Conservation (phyloP, 2,888 invertebrate species). For the Caenorhabditis parvicauda region DNA sequence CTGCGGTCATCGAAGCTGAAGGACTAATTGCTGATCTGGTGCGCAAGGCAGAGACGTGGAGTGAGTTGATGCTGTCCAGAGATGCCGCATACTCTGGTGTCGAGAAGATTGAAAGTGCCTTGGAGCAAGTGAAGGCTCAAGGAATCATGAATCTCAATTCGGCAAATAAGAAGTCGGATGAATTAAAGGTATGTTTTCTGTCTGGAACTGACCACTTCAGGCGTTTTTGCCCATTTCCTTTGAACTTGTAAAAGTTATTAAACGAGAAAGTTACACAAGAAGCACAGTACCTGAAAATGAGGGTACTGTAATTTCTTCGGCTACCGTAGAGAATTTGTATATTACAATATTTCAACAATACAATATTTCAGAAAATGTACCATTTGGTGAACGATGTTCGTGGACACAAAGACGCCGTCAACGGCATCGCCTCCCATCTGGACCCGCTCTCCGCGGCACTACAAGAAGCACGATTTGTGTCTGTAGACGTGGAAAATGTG, state of each 20-base stretch:
- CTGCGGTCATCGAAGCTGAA: slow-evolving; percentile 20
- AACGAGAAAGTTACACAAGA: too few species aligned
- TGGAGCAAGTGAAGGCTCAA: slow-evolving; percentile 20
- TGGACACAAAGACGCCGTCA: slow-evolving; percentile 15
- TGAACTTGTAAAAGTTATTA: too few species aligned
- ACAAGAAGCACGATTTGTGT: slow-evolving; percentile 50
- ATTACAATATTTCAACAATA: too few species aligned
- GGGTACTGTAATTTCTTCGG: too few species aligned
- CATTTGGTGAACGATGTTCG: slow-evolving; percentile 15
- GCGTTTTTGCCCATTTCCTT: too few species aligned
- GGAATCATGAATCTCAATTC: not conserved
- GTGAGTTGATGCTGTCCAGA: slow-evolving; percentile 37
- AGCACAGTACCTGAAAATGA: too few species aligned
- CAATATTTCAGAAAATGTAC: slow-evolving; percentile 11
- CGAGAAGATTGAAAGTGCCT: slow-evolving; percentile 22
- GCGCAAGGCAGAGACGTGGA: slow-evolving; percentile 31
- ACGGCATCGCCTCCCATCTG: slow-evolving; percentile 19
- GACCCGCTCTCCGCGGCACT: slow-evolving; percentile 37
- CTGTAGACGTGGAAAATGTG: slow-evolving; percentile 47
- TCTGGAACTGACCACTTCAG: too few species aligned
- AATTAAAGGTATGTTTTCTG: too few species aligned
- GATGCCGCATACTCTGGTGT: slow-evolving; percentile 39
- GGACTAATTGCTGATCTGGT: slow-evolving; percentile 29
- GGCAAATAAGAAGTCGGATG: too few species aligned
- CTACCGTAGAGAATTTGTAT: too few species aligned